Conservation (phyloP, 2,888 invertebrate species). For the Drepana falcataria region DNA sequence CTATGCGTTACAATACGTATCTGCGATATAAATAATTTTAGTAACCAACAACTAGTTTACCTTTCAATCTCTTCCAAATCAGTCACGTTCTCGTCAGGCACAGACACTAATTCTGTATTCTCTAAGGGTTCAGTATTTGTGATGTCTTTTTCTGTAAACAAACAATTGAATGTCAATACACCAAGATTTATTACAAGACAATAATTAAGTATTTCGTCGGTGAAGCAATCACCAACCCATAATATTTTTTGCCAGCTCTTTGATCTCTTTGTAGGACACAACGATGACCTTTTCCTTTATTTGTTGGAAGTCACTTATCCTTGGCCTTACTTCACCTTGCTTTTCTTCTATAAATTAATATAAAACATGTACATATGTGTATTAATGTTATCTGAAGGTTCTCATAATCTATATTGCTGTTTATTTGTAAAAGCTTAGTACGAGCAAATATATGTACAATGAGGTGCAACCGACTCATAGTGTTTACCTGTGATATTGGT, state of each 20-base stretch:
- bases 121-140: conserved; percentile 72
- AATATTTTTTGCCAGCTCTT: too few relatives aligned
- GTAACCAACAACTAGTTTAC: conserved; percentile 26
- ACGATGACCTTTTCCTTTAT: too few relatives aligned
- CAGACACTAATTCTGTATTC: conserved; percentile 69
- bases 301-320: background rate
- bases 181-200: background rate
- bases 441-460: conserved; percentile 1
- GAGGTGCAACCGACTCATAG: background rate
- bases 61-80: conserved; percentile 72
- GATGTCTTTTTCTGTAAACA: conserved; percentile 68
- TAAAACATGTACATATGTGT: background rate
- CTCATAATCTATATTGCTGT: background rate
- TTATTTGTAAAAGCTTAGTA: conserved; percentile 2
- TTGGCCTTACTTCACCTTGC: background rate
- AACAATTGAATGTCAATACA: conserved; percentile 10
- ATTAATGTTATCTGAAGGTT: background rate
- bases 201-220: background rate
- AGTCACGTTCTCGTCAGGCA: conserved; percentile 67
- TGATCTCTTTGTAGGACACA: too few relatives aligned
- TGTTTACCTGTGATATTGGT: conserved; percentile 64
- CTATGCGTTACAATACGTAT: too few relatives aligned
- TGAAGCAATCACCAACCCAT: too few relatives aligned
- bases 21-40: too few relatives aligned
- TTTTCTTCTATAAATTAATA: background rate